Evolutionary conservation across 2,797 vertebrate genomes (phyloP).

Genomic region (Huso huso): DNA sequence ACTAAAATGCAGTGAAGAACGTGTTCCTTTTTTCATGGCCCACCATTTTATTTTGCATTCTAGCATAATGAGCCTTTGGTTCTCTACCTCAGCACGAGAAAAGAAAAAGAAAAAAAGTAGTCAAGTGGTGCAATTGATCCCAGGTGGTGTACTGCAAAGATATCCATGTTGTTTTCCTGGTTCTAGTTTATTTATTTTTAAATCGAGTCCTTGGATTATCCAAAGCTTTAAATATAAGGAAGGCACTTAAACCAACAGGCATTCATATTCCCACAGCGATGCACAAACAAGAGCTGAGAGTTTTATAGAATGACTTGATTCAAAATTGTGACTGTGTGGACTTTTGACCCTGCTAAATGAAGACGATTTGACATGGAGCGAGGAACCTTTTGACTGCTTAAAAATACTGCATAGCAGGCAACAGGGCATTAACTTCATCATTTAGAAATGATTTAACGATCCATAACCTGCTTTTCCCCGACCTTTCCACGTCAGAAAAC

Average conservation of each 20-base stretch:
- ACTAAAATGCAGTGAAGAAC: conserved; percentile 6
- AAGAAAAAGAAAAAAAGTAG: conserved; percentile 29
- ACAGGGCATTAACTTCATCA: conserved; percentile 31
- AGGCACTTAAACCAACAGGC: conserved; percentile 38
- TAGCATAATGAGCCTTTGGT: conserved; percentile 44
- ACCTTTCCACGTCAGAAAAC: too few relatives aligned
- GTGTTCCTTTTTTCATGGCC: conserved; percentile 32
- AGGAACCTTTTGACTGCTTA: conserved; percentile 21
- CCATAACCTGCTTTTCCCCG: conserved; percentile 20
- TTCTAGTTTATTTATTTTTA: neutral
- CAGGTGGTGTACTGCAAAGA: neutral
- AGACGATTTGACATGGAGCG: conserved; percentile 13
- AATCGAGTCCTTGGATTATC: conserved; percentile 28
- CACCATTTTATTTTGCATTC: conserved; percentile 40
- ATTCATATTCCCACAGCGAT: conserved; percentile 46
- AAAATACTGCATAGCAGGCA: conserved; percentile 25
- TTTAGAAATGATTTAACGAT: neutral
- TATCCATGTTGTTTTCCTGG: neutral
- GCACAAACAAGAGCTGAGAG: conserved; percentile 58
- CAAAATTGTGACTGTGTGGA: conserved; percentile 30
- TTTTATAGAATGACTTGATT: conserved; percentile 32
- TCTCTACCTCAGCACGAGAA: conserved; percentile 60
- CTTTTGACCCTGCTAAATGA: conserved; percentile 11
- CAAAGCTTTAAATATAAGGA: conserved; percentile 40
- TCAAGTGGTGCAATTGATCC: conserved; percentile 35